Percentiles rank a stretch among this genome's conserved stretches.
These are phyloP conservation scores for Leptatherina wallacei DNA, from an alignment of 2,797 vertebrate species.

Conservation along the genomic window DNA sequence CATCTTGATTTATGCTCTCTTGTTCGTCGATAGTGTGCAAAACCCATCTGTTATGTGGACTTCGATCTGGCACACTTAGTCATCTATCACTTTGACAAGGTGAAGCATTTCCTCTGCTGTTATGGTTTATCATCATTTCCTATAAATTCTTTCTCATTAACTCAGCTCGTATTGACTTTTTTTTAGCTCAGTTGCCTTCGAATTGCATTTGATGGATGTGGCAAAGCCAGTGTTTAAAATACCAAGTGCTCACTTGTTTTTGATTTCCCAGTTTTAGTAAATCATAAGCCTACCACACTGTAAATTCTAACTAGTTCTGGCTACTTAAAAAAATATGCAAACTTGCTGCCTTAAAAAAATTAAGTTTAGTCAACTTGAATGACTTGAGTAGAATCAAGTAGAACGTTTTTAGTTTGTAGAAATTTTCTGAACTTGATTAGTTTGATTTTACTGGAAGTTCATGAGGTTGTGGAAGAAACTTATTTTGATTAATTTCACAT, in stretches of 20 bases:
- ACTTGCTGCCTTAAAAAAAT: too few relatives aligned
- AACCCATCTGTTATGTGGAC: constrained; percentile 24
- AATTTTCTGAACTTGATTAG: too few relatives aligned
- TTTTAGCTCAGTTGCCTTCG: constrained; percentile 12
- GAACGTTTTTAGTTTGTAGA: too few relatives aligned
- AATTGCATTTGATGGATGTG: constrained; percentile 3
- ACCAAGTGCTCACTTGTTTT: neutral
- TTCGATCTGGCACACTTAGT: constrained; percentile 16
- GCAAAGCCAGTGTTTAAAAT: constrained; percentile 14
- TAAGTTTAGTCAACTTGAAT: too few relatives aligned
- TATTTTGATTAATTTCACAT: too few relatives aligned
- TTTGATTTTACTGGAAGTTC: too few relatives aligned
- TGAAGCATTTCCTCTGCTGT: constrained; percentile 26
- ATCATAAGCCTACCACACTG: constrained; percentile 2
- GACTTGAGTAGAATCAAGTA: too few relatives aligned
- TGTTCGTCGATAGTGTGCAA: constrained; percentile 10
- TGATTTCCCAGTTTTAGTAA: constrained; percentile 19
- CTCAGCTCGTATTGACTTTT: neutral
- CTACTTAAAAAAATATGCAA: too few relatives aligned
- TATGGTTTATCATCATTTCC: constrained; percentile 6
- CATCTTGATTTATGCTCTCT: constrained; percentile 30
- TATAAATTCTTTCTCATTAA: neutral
- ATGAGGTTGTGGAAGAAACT: too few relatives aligned
- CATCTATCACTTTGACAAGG: constrained; percentile 27
- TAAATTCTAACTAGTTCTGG: too few relatives aligned